phyloP scores from a whole-genome alignment of 2,113 vertebrate species.

The Callochromis pleurospilus region DNA sequence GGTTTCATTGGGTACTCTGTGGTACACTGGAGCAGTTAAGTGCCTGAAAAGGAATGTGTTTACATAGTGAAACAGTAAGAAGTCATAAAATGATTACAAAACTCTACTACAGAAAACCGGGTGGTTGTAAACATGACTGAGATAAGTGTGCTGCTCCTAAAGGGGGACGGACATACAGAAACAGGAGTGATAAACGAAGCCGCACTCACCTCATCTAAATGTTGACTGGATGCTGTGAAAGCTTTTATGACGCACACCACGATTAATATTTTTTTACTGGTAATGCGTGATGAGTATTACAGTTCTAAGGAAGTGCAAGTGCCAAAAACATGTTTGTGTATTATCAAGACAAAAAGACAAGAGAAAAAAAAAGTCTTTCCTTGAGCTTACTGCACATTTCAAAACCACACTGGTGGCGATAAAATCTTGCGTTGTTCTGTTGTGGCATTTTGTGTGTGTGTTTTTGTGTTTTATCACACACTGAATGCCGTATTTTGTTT shows the following conservation, averaged over 20 bases:
- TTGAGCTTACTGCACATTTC: not conserved
- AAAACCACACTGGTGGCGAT: not conserved
- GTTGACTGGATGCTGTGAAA: not conserved
- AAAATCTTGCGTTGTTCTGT: not conserved
- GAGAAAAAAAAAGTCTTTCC: not conserved
- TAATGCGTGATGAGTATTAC: not conserved
- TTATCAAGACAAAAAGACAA: not conserved
- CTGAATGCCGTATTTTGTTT: not conserved
- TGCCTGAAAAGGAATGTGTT: not conserved
- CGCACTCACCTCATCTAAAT: constrained; percentile 7
- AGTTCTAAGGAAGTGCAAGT: not conserved
- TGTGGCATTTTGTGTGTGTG: not conserved
- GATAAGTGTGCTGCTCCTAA: not conserved
- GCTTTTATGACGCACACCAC: not conserved
- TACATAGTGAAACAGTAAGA: not conserved
- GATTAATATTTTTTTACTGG: not conserved
- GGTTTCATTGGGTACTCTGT: not conserved
- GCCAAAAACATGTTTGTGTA: not conserved
- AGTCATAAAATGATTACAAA: not conserved
- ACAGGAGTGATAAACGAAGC: not conserved
- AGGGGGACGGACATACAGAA: not conserved
- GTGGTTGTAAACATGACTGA: not conserved
- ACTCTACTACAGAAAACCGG: not conserved
- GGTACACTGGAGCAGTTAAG: not conserved
- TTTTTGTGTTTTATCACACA: not conserved